Evolutionary conservation across 2,113 vertebrate genomes (phyloP).

Genomic region (Setophaga kirtlandii): DNA sequence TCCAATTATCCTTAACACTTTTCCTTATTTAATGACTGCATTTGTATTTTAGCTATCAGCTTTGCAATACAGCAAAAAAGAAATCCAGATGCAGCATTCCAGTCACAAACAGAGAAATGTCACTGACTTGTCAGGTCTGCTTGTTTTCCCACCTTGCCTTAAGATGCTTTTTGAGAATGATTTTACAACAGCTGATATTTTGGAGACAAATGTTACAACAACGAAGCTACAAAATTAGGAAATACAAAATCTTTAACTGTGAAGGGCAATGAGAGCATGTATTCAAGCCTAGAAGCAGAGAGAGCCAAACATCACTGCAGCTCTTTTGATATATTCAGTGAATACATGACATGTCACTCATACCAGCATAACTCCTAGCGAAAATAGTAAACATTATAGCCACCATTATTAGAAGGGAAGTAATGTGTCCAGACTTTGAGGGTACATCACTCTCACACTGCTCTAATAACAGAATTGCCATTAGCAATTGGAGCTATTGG

Average conservation of each 20-base stretch:
- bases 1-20: neutral
- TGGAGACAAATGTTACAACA: neutral
- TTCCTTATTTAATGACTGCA: neutral
- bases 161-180: neutral
- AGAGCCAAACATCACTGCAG: neutral
- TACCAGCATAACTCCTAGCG: neutral
- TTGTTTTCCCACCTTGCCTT: neutral
- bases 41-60: neutral
- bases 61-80: neutral
- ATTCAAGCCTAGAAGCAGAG: neutral
- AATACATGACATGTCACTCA: neutral
- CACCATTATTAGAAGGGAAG: neutral
- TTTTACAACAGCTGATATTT: neutral
- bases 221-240: neutral
- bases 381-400: neutral
- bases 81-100: neutral
- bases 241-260: neutral
- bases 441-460: neutral
- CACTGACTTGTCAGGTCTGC: neutral
- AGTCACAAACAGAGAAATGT: constrained; percentile 4
- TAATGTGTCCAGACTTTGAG: neutral
- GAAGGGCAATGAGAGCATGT: neutral
- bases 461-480: neutral
- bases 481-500: neutral
- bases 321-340: neutral